Evolutionary conservation across 2,888 invertebrate genomes (phyloP).

Genomic region (Drosophila neutralis): DNA sequence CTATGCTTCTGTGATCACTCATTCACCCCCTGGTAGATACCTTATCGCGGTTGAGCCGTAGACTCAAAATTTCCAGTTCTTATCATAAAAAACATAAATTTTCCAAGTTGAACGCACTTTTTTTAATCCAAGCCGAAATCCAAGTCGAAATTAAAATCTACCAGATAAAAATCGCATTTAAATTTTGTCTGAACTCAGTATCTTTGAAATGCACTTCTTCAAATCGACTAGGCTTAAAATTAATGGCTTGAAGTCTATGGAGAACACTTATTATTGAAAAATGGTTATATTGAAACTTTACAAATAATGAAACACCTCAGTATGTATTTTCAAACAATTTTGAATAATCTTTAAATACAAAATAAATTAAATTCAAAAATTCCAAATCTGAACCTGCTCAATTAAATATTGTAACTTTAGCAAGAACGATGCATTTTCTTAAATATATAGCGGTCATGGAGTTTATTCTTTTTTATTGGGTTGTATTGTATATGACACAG

Average conservation of each 20-base stretch:
- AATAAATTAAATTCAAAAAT: not conserved
- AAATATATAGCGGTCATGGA: conserved; percentile 2
- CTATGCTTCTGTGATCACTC: not conserved
- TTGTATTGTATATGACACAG: conserved; percentile 31
- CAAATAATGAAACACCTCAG: not conserved
- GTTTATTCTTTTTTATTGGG: conserved; percentile 20
- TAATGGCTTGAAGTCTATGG: not conserved
- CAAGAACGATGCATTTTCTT: not conserved
- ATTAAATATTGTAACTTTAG: not conserved
- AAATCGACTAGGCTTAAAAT: not conserved
- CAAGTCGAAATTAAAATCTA: conserved; percentile 4
- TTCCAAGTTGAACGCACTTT: conserved; percentile 4
- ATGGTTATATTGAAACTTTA: not conserved
- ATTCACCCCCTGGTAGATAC: not conserved
- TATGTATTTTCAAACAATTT: not conserved
- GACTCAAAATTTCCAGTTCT: conserved; percentile 1
- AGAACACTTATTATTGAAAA: not conserved
- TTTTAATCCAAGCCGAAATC: conserved; percentile 1
- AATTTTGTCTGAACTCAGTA: not conserved
- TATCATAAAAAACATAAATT: conserved; percentile 16
- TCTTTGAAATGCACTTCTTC: not conserved
- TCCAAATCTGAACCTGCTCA: not conserved
- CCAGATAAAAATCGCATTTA: not conserved
- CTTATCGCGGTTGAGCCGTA: conserved; percentile 12
- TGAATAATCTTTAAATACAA: not conserved